Conservation (phyloP, 2,797 vertebrate species). For the Silurus aristotelis region DNA sequence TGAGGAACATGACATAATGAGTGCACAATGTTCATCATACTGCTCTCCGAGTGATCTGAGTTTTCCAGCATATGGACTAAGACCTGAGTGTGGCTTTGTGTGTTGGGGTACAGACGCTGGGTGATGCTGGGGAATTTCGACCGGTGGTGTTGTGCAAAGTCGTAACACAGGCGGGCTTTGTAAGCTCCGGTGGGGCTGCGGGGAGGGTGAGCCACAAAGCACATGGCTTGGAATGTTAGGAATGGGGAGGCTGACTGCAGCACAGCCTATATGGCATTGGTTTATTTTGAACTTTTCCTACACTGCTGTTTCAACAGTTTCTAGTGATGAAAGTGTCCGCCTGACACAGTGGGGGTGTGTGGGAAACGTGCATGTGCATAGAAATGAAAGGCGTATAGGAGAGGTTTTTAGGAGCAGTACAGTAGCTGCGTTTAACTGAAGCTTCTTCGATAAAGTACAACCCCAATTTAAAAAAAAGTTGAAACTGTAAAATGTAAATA, state of each 20-base stretch:
- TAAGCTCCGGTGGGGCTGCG: constrained; percentile 44
- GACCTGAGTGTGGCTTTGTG: not conserved
- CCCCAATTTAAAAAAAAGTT: too few species aligned
- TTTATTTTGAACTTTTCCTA: constrained; percentile 17
- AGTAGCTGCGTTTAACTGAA: not conserved
- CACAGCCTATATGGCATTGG: constrained; percentile 13
- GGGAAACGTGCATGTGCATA: not conserved
- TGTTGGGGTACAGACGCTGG: constrained; percentile 4
- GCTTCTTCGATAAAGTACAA: not conserved
- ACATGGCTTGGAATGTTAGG: constrained; percentile 76
- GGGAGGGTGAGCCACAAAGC: constrained; percentile 67
- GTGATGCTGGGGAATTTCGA: constrained; percentile 49
- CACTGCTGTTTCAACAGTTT: constrained; percentile 15
- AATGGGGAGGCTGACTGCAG: constrained; percentile 66
- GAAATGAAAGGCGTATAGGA: too few species aligned
- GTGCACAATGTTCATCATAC: not conserved
- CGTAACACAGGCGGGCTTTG: constrained; percentile 64
- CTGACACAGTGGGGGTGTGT: not conserved
- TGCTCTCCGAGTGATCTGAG: not conserved
- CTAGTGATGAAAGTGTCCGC: not conserved
- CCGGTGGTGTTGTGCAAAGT: constrained; percentile 36
- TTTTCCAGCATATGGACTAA: not conserved
- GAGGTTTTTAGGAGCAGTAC: not conserved
- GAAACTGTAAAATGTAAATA: too few species aligned
- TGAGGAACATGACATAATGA: not conserved